Conservation (phyloP, 2,888 invertebrate genomes). For the Ceraclea dissimilis region DNA sequence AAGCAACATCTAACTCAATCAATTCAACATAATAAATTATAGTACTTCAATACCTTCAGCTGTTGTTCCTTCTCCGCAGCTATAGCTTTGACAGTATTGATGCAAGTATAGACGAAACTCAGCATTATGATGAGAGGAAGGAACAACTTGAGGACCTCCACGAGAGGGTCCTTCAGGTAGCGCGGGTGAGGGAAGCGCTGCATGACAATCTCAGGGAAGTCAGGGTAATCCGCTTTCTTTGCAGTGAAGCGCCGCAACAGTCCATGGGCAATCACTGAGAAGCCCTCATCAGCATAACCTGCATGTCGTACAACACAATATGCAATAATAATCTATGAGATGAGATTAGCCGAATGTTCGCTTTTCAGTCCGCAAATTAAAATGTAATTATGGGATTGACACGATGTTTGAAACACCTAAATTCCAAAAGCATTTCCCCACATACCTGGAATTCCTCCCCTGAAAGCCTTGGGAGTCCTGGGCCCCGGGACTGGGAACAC, state of each 20-base stretch:
- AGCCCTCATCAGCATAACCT: constrained; percentile 44
- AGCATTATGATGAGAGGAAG: constrained; percentile 71
- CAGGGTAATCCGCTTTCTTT: constrained; percentile 26
- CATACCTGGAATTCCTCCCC: constrained; percentile 56
- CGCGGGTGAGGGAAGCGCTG: constrained; percentile 68
- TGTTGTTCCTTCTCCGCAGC: constrained; percentile 70
- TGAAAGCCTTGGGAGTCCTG: constrained; percentile 40
- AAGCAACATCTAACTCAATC: too few species aligned
- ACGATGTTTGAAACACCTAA: too few species aligned
- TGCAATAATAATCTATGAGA: too few species aligned
- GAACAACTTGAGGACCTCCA: constrained; percentile 56
- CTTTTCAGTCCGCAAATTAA: too few species aligned
- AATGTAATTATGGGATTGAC: too few species aligned
- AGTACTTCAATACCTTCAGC: constrained; percentile 64
- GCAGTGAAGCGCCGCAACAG: constrained; percentile 35
- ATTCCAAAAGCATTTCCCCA: too few species aligned
- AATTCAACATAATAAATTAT: too few species aligned
- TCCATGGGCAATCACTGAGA: constrained; percentile 38
- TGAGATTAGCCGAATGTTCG: too few species aligned
- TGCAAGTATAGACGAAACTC: constrained; percentile 72
- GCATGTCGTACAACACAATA: constrained; percentile 26
- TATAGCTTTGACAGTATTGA: constrained; percentile 68
- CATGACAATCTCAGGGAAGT: constrained; percentile 37
- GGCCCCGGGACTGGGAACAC: constrained; percentile 60
- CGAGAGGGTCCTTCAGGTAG: constrained; percentile 58